These are phyloP conservation scores for Cichladusa arquata DNA, from an alignment of 2,113 vertebrate genomes.

Conservation along the genomic window DNA sequence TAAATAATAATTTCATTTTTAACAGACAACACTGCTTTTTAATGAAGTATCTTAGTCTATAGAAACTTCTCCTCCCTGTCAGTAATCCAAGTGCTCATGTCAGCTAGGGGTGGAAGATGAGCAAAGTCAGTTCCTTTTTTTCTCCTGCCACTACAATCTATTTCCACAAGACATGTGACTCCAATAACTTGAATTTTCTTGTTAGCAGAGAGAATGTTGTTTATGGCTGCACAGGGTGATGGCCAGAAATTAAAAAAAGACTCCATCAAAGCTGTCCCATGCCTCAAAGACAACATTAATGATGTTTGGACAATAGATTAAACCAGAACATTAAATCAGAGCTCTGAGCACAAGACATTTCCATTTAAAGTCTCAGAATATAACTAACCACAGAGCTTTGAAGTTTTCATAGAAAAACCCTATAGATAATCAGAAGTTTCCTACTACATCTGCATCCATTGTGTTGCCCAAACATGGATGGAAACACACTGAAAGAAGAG, in stretches of 20 bases:
- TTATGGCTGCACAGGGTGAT: conserved; percentile 11
- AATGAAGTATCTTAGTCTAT: neutral
- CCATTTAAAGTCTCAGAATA: conserved; percentile 14
- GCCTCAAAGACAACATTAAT: conserved; percentile 45
- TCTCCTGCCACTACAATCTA: neutral
- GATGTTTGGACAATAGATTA: conserved; percentile 42
- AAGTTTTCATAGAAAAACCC: conserved; percentile 36
- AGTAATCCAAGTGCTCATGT: neutral
- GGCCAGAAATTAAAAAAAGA: conserved; percentile 29
- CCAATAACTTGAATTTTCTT: conserved; percentile 22
- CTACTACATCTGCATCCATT: conserved; percentile 49
- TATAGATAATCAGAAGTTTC: conserved; percentile 57
- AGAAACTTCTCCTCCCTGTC: neutral
- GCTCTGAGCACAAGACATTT: neutral
- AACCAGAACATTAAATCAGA: conserved; percentile 46
- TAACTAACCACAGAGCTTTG: conserved; percentile 50
- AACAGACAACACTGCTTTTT: neutral
- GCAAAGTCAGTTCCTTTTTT: neutral
- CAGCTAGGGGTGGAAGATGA: neutral
- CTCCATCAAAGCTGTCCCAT: conserved; percentile 38
- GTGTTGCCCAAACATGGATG: conserved; percentile 41
- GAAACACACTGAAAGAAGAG: conserved; percentile 2
- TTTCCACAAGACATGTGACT: conserved; percentile 22
- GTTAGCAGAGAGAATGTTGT: conserved; percentile 44
- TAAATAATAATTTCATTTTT: neutral